These are phyloP conservation scores for Platysteira castanea DNA, from an alignment of 2,113 vertebrate species.

Conservation along the genomic window DNA sequence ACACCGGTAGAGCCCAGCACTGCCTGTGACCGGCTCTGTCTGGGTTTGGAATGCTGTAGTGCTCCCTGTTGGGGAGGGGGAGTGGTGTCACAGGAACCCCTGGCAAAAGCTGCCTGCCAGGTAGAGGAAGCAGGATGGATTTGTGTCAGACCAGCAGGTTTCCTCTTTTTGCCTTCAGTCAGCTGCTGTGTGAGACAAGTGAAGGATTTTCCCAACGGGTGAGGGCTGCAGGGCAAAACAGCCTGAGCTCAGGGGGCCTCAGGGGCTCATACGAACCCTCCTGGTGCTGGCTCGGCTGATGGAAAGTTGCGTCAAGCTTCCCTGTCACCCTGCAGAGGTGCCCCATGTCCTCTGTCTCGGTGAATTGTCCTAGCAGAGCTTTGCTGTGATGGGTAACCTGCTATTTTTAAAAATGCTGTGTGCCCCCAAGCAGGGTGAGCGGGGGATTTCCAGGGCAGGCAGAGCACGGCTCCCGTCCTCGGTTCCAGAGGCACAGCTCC, in stretches of 20 bases:
- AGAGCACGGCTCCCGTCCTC: neutral
- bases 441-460: neutral
- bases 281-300: neutral
- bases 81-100: neutral
- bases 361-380: neutral
- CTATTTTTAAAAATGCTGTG: neutral
- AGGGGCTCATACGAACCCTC: accelerated
- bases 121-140: neutral
- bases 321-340: neutral
- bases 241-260: neutral
- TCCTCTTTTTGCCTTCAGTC: neutral
- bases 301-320: neutral
- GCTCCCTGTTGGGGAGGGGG: neutral
- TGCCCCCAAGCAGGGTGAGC: neutral
- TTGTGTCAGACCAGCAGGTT: neutral
- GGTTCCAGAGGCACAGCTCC: neutral
- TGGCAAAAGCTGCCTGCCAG: neutral
- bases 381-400: neutral
- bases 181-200: neutral
- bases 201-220: neutral
- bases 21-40: neutral
- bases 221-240: neutral
- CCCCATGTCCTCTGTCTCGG: neutral
- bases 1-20: accelerated
- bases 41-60: neutral